Conservation (phyloP, 2,888 invertebrate genomes). For the Caenorhabditis japonica region DNA sequence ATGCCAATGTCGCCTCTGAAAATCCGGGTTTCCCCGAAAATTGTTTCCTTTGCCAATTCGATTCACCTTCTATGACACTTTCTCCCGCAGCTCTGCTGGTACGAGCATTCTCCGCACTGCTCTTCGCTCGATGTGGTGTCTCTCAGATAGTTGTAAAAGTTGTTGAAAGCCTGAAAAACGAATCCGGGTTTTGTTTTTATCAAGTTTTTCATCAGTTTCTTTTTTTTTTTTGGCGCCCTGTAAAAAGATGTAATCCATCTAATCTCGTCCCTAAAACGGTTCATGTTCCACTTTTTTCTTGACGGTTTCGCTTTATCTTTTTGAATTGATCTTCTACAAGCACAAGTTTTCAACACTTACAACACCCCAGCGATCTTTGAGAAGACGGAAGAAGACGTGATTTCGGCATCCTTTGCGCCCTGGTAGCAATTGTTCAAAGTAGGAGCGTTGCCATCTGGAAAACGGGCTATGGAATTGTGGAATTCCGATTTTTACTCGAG, state of each 20-base stretch:
- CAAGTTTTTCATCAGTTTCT: background rate
- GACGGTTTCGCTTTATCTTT: background rate
- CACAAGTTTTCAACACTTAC: too few relatives aligned
- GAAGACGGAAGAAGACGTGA: slow-evolving; percentile 75
- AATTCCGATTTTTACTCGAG: too few relatives aligned
- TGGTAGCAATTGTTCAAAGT: slow-evolving; percentile 76
- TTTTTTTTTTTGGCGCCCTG: too few relatives aligned
- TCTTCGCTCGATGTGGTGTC: slow-evolving; percentile 71
- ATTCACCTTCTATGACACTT: slow-evolving; percentile 72
- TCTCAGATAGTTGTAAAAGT: slow-evolving; percentile 75
- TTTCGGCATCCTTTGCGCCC: slow-evolving; percentile 75
- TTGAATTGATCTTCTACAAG: background rate
- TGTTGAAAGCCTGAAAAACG: slow-evolving; percentile 74
- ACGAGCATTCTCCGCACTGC: slow-evolving; percentile 74
- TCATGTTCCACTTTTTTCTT: slow-evolving; percentile 30
- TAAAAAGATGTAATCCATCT: background rate
- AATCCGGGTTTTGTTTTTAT: too few relatives aligned
- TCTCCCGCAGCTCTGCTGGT: slow-evolving; percentile 75
- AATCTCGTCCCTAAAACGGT: background rate
- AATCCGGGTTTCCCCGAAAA: slow-evolving; percentile 1
- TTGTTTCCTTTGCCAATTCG: background rate
- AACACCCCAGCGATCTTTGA: slow-evolving; percentile 75
- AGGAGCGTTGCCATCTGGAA: slow-evolving; percentile 67
- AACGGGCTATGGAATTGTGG: background rate
- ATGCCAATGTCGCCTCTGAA: slow-evolving; percentile 70